Base-by-base conservation (phyloP, 2,113 vertebrate genomes). In the Uria aalge region DNA sequence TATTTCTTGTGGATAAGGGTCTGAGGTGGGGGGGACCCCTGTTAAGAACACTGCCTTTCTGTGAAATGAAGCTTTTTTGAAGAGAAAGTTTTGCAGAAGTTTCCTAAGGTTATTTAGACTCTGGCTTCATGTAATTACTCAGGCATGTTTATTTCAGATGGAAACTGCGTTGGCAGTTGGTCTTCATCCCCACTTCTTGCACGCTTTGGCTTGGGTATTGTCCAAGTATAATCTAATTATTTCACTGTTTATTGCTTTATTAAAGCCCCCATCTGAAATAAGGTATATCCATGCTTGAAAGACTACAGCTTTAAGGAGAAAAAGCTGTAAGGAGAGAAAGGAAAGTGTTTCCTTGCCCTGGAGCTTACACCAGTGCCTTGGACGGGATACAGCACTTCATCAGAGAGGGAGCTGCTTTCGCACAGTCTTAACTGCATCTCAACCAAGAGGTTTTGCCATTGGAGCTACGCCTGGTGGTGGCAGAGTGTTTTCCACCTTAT, bases 401-500 rank as follows among this genome's bases (percentile, higher is more conserved):
- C 21, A 66, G 40, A 43, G 85, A 53, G 14, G 34, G 47, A 92
- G 48, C 57, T 95, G 36, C 75, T 88, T 75, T 75, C 82, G 64
- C 32, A 17, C 15, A 36, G 27, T 17, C 52, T n/a, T 52, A 75
- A 43, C 27, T 27, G 36, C 45, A 69, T 34, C 78, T 62, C 72
- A 63, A 41, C 15, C 75, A 90, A n/a, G 62, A 48, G 19, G 22
- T 57, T 85, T 83, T 85, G 74, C 57, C n/a, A 53, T 4, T 84
- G 91, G 59, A 96, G 22, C 80, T 60, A 34, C 0, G 52, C 48
- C 71, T 85, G 22, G 5, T 90, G 32, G 48, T 85, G 40, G 81
- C 59, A 88, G 27, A 56, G 55, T 63, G 60, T 64, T 90, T 93
- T 91, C 77, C 84, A 94, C 80, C 43, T 72, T 48, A 63, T 47